Evolutionary conservation across 2,888 invertebrate genomes (phyloP), one percentile per base, ranked within the genome.

Genomic region (Hirtodrosophila trivittata): DNA sequence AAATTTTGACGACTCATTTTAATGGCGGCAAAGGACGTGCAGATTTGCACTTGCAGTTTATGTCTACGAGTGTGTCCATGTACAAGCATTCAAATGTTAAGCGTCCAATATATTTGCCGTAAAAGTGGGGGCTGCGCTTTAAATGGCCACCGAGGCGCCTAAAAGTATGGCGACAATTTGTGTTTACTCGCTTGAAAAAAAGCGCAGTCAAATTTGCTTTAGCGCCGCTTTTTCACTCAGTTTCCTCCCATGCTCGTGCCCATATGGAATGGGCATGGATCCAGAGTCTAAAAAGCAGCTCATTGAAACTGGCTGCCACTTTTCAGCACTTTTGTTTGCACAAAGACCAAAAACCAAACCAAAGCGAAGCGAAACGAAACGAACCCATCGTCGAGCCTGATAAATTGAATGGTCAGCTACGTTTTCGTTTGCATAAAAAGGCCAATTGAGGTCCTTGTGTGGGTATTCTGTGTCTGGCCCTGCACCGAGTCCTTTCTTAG

Each of bases 321-420:
- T 73, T 77, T 68, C 62, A 73, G 64, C 74, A 56, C 63, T 60
- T 84, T 72, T 76, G 78, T 85, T 80, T 75, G 85, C 78, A 41
- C 72, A 85, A 66, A 77, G 75, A 62, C 68, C 12, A 43, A 72
- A 63, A 58, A 41, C 50, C 73, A 75, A 69, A n/a, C n/a, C n/a
- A n/a, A 66, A 58, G 54, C 47, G 25, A 39, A 50, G 21, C 14
- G 33, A 14, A 47, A 25, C 39, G 43, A 49, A 45, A 35, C 30
- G 55, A 49, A 64, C 45, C 66, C 62, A 59, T 60, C 66, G 69
- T 60, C 75, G 72, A 85, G 80, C 72, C 83, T 81, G 80, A 81
- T 85, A 80, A 85, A 81, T 81, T 77, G 83, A 85, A 81, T 82
- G 80, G 85, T 75, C 75, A 85, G 72, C 60, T 77, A 69, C 72